Evolutionary conservation across 2,888 invertebrate species (phyloP), one percentile per base, ranked within the genome.

Genomic region (Phyllotreta striolata): DNA sequence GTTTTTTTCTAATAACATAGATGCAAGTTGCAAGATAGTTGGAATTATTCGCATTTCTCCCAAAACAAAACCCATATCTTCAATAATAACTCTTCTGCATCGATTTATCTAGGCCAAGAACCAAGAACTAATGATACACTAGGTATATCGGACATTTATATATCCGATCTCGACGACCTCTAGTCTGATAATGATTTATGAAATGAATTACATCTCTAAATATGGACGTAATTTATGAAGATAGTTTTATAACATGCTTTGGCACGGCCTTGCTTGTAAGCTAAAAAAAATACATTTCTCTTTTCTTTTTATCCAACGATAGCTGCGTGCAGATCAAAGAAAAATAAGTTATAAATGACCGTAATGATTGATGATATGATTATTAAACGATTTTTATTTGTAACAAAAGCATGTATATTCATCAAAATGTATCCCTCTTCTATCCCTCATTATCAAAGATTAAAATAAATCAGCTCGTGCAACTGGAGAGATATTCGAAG

Each of bases 221-320:
- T 59, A 59, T 59, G 41, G 59, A 41, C 37, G 12, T 6, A 59
- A 59, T 59, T 59, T 59, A 59, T 51, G 41, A 34, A 39, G 56
- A 57, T 57, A 43, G 55, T 44, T 41, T 56, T 10, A 35, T 35
- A 49, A 35, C 49, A 35, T 35, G 49, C 10, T 35, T n/a, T 35
- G 35, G 35, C 49, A 35, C 35, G 49, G 35, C 49, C 49, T 49
- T 35, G 35, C 49, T 49, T 49, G 12, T 10, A 24, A 49, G 35
- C 35, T 35, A 49, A 49, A 49, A 49, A 49, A 49, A 49, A 49
- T 10, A 35, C 49, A 49, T 49, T 49, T 49, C 49, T 49, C 35
- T 49, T 35, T 49, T 35, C 37, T n/a, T 49, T 49, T 37, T 35
- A 6, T 9, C 4, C 34, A n/a, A 35, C 37, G 49, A 49, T 35